Evolutionary conservation across 2,113 vertebrate species (phyloP).

Genomic region (Sigmodon hispidus): DNA sequence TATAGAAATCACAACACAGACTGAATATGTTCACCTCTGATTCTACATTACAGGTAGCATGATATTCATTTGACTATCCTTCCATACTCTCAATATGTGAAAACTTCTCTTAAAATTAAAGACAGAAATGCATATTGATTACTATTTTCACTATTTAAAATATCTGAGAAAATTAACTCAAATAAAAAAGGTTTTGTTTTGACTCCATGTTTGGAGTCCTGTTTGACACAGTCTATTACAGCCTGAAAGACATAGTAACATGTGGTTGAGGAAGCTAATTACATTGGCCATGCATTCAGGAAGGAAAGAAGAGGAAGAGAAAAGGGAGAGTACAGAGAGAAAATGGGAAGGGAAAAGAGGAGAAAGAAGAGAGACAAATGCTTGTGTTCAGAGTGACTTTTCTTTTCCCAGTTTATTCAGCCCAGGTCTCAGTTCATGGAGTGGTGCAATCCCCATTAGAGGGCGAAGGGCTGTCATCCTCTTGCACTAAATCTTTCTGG

Average conservation of each 20-base stretch:
- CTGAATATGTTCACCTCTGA: neutral
- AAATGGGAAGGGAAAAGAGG: neutral
- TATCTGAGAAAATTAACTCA: neutral
- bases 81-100: neutral
- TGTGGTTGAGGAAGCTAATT: neutral
- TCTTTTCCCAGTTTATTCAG: neutral
- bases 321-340: neutral
- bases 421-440: neutral
- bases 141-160: neutral
- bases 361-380: neutral
- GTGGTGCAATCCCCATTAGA: neutral
- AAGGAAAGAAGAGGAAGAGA: neutral
- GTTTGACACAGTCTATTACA: neutral
- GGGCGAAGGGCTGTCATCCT: neutral
- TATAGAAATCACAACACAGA: neutral
- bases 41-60: neutral
- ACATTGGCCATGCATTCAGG: too few relatives aligned
- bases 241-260: neutral
- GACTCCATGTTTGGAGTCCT: neutral
- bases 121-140: neutral
- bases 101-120: conserved; percentile 9
- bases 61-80: neutral
- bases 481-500: neutral
- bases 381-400: neutral
- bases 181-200: neutral